Evolutionary conservation across 2,113 vertebrate species (phyloP).

Genomic region (Pipra filicauda): DNA sequence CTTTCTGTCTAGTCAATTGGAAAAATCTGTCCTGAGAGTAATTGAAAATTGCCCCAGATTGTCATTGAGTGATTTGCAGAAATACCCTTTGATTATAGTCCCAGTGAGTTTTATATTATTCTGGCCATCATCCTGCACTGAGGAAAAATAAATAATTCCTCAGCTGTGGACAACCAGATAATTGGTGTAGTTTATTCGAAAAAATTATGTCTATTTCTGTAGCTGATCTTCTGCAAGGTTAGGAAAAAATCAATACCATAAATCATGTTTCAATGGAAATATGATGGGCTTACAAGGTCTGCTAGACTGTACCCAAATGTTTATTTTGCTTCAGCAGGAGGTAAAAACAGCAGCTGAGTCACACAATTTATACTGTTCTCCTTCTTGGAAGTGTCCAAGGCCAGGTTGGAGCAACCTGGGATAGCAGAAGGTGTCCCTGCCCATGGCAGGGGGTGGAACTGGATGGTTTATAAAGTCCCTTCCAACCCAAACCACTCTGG

Average conservation of each 20-base stretch:
- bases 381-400: not conserved
- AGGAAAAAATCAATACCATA: slow-evolving; percentile 45
- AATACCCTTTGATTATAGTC: slow-evolving; percentile 56
- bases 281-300: slow-evolving; percentile 39
- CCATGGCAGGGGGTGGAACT: not conserved
- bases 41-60: slow-evolving; percentile 60
- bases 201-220: slow-evolving; percentile 55
- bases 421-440: accelerated
- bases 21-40: slow-evolving; percentile 59
- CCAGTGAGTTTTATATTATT: slow-evolving; percentile 49
- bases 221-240: slow-evolving; percentile 48
- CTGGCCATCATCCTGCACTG: not conserved
- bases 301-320: slow-evolving; percentile 26
- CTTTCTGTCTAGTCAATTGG: slow-evolving; percentile 58
- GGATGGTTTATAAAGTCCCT: not conserved
- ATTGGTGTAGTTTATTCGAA: slow-evolving; percentile 54
- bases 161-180: slow-evolving; percentile 47
- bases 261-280: slow-evolving; percentile 53
- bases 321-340: slow-evolving; percentile 43
- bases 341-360: not conserved
- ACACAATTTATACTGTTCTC: not conserved
- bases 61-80: slow-evolving; percentile 63
- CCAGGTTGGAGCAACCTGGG: not conserved
- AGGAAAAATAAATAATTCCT: slow-evolving; percentile 54
- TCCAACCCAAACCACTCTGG: not conserved